Evolutionary conservation across 2,888 invertebrate species (phyloP), one percentile per base, ranked within the genome.

Genomic region (Scaptomyza polygonia): DNA sequence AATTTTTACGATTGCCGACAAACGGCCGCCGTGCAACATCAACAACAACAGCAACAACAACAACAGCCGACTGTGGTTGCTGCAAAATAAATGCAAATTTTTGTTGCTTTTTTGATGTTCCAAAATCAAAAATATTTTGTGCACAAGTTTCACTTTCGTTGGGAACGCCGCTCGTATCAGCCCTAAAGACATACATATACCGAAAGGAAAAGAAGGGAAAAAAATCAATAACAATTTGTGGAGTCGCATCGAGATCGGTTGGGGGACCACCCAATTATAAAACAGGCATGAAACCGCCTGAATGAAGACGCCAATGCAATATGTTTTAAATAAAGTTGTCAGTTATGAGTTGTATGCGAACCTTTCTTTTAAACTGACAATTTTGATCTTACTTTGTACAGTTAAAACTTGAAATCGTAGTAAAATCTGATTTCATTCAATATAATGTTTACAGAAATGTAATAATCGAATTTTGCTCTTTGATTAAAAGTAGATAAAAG

Each of bases 11-110:
- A 82, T 82, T 82, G 81, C 79, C 78, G 82, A 63, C 67, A 58
- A 77, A 53, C 29, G 51, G 32, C 39, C 57, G 45, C 36, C 58
- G 58, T 74, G 59, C 70, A 69, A 58, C 70, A 59, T 52, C 44
- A 42, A n/a, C 74, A 30, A 18, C 67, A 57, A n/a, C 68, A 59
- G 27, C 65, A 34, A 16, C 62, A 57, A 29, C 62, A 47, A 25
- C 84, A 51, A 45, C 58, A 56, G 32, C 51, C 64, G 61, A 43
- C 48, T 39, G 74, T 56, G 43, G 32, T 47, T 25, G 58, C 71
- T 56, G 58, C 59, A 63, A 72, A 87, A 83, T 82, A 88, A 82
- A 82, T 82, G 82, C 88, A 82, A 82, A 88, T 88, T 82, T 82
- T 61, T 36, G 34, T 14, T 36, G n/a, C n/a, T n/a, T 36, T 14